Conservation (phyloP, 1,140 invertebrate genomes). For the Formica selysi region DNA sequence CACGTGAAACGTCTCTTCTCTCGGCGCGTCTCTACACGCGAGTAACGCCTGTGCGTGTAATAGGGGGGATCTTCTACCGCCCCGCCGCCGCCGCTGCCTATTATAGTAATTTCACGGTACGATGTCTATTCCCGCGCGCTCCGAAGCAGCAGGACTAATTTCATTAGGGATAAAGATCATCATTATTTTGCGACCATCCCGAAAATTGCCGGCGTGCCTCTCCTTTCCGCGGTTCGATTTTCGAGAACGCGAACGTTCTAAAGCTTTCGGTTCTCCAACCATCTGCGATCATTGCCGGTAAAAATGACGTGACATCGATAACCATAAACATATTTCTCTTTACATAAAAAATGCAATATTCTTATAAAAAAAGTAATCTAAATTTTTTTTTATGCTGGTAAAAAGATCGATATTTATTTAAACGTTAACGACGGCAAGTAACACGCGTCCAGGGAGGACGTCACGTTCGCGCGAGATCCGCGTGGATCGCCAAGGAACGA, state of each 20-base stretch:
- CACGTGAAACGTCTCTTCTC: slow-evolving; percentile 40
- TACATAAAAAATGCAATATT: background rate
- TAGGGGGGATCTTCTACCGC: slow-evolving; percentile 68
- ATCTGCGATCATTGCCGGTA: background rate
- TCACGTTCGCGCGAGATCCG: slow-evolving; percentile 61
- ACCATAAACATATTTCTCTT: background rate
- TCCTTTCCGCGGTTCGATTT: slow-evolving; percentile 70
- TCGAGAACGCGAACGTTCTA: slow-evolving; percentile 40
- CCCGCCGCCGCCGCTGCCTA: slow-evolving; percentile 70
- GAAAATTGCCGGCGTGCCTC: slow-evolving; percentile 78
- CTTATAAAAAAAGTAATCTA: background rate
- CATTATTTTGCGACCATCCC: slow-evolving; percentile 82
- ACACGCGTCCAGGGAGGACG: slow-evolving; percentile 34
- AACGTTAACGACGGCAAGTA: background rate
- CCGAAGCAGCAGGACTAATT: slow-evolving; percentile 80
- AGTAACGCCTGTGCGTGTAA: slow-evolving; percentile 49
- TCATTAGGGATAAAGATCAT: slow-evolving; percentile 85
- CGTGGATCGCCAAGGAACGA: slow-evolving; percentile 69
- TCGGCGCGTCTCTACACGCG: slow-evolving; percentile 20
- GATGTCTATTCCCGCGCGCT: slow-evolving; percentile 79
- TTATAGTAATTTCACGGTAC: slow-evolving; percentile 84
- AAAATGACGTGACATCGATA: background rate
- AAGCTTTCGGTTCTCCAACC: slow-evolving; percentile 41
- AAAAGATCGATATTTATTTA: background rate
- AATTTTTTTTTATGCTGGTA: background rate